Base-by-base conservation (phyloP, 2,797 vertebrate genomes). In the Lophura swinhoii region DNA sequence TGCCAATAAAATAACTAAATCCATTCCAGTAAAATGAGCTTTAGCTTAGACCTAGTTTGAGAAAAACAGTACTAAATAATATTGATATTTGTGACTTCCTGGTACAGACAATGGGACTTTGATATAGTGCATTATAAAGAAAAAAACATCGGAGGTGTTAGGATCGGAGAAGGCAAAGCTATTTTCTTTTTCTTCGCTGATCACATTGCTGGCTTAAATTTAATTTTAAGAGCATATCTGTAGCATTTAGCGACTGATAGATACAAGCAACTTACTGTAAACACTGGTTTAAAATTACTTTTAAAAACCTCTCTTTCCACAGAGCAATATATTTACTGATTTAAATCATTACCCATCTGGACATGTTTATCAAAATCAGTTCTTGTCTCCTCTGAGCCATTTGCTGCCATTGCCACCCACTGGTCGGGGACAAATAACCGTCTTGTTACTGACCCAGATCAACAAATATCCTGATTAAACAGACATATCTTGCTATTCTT, bases 361-460 rank as follows among this genome's bases (percentile, higher is more conserved):
- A 95, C 93, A 88, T 95, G 94, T 96, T 96, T 96, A 96, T 95
- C 85, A 94, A 95, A 95, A 94, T 82, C 93, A 94, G 24, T 92
- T 83, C 87, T 75, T 84, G 63, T 87, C 95, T 96, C 55, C 71
- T 78, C 7, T 80, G 79, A 97, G 94, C 94, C 94, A 93, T 94
- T 97, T 96, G 95, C 91, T 93, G 95, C 93, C 95, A 93, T 96
- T 97, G 96, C 95, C 92, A 94, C 96, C 89, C 90, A 90, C 95
- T 95, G 95, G 94, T 87, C 87, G 37, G 76, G 92, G 77, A 96
- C 91, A 96, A 96, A 94, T 55, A 95, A 73, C 87, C 59, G 5
- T 70, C 77, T 88, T 81, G 66, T 91, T 91, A 94, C 86, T 97
- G 96, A 97, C 96, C 96, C 94, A 94, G 91, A 94, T 97, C 94